A percentile compares a stretch with the other conserved stretches of the same genome.
phyloP scores from a whole-genome alignment of 2,888 invertebrate genomes.

The Congeria kusceri region DNA sequence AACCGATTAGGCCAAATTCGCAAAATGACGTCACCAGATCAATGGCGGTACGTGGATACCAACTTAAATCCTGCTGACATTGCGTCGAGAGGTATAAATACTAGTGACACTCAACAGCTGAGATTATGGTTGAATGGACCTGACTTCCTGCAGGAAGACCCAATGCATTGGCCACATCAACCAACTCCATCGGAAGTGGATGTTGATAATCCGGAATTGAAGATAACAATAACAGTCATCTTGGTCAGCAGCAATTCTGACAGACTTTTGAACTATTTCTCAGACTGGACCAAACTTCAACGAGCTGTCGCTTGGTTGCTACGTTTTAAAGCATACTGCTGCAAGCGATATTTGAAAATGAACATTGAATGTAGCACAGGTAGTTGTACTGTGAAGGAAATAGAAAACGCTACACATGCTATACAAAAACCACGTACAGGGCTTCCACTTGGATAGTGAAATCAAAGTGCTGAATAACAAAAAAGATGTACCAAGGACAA shows the following conservation, averaged over 20 bases:
- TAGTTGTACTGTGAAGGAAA: too few relatives aligned
- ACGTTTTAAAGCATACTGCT: conserved; percentile 1
- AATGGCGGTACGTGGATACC: conserved; percentile 30
- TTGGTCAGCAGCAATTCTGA: not conserved
- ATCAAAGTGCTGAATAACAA: conserved; percentile 8
- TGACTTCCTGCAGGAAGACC: conserved; percentile 12
- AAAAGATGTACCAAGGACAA: conserved; percentile 22
- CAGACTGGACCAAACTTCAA: conserved; percentile 13
- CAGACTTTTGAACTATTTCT: not conserved
- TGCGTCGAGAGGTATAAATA: conserved; percentile 21
- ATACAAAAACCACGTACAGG: conserved; percentile 12
- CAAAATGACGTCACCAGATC: conserved; percentile 12
- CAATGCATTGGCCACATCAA: conserved; percentile 24
- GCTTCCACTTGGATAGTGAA: conserved; percentile 8
- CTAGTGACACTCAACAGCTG: not conserved
- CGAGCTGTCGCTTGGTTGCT: not conserved
- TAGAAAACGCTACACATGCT: too few relatives aligned
- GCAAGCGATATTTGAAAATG: conserved; percentile 21
- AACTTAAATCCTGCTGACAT: conserved; percentile 31
- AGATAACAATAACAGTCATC: conserved; percentile 4
- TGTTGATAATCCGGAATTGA: conserved; percentile 20
- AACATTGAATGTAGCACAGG: too few relatives aligned
- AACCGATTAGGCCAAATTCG: conserved; percentile 6
- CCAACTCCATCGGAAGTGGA: not conserved
- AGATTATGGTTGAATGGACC: conserved; percentile 10